Evolutionary conservation across 1,140 invertebrate species (phyloP).

Genomic region (Bombus balteatus): DNA sequence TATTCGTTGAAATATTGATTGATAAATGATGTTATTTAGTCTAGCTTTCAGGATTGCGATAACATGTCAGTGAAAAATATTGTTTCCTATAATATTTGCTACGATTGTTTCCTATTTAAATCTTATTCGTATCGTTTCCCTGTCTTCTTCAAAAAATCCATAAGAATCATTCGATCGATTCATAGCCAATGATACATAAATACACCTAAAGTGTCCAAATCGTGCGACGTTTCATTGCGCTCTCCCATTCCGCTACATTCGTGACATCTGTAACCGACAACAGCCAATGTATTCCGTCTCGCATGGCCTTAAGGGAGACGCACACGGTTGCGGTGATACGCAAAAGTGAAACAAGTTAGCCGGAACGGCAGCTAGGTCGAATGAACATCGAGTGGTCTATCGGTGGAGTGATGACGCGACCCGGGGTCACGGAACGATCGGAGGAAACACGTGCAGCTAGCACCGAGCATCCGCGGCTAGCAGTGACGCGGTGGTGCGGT

Average conservation of each 20-base stretch:
- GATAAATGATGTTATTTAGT: too few species aligned
- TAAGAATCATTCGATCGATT: not conserved
- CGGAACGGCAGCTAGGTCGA: constrained; percentile 4
- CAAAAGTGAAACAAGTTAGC: constrained; percentile 42
- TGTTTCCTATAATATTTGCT: too few species aligned
- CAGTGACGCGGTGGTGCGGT: too few species aligned
- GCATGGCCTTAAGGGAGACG: not conserved
- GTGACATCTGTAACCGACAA: not conserved
- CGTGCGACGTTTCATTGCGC: not conserved
- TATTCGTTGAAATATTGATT: too few species aligned
- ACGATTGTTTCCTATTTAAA: too few species aligned
- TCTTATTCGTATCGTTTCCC: too few species aligned
- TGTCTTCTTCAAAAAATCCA: too few species aligned
- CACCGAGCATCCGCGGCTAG: not conserved
- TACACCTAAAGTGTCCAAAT: not conserved
- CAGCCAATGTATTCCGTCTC: too few species aligned
- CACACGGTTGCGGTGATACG: constrained; percentile 13
- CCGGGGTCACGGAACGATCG: constrained; percentile 52
- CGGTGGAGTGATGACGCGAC: constrained; percentile 55
- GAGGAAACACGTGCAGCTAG: constrained; percentile 57
- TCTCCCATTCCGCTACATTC: not conserved
- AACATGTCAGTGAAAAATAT: too few species aligned
- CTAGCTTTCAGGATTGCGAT: too few species aligned
- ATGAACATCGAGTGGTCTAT: constrained; percentile 27
- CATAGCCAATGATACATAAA: not conserved